Conservation (phyloP, 2,113 vertebrate genomes). For the Macaca mulatta region DNA sequence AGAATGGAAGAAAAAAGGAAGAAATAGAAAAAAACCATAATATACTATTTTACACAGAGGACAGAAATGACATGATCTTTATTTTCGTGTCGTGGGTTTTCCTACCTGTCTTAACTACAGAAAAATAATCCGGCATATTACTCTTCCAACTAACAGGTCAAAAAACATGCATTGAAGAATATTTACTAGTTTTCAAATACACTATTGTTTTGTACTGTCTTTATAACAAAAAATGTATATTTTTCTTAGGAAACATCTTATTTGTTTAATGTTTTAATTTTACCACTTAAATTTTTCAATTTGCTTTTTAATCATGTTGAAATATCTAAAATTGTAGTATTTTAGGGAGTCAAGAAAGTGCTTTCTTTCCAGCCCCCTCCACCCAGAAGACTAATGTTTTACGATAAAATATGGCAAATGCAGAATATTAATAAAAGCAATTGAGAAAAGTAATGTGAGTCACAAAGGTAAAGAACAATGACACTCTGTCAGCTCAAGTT, state of each 20-base stretch:
- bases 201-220: background rate
- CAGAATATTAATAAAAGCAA: background rate
- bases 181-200: background rate
- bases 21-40: background rate
- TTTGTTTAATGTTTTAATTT: background rate
- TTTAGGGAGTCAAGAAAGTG: background rate
- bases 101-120: background rate
- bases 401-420: background rate
- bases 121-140: background rate
- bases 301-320: background rate
- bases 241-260: background rate
- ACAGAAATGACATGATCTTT: background rate
- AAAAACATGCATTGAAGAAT: background rate
- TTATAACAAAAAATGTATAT: background rate
- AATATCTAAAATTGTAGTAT: background rate
- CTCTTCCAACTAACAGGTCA: background rate
- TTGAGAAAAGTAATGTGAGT: background rate
- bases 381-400: background rate
- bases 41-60: background rate
- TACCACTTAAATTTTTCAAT: background rate
- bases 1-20: background rate
- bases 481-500: accelerated
- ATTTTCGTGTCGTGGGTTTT: background rate
- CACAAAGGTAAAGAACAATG: background rate
- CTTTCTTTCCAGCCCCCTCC: too few species aligned